phyloP scores from a whole-genome alignment of 2,113 vertebrate genomes.

The Eulemur rufifrons region DNA sequence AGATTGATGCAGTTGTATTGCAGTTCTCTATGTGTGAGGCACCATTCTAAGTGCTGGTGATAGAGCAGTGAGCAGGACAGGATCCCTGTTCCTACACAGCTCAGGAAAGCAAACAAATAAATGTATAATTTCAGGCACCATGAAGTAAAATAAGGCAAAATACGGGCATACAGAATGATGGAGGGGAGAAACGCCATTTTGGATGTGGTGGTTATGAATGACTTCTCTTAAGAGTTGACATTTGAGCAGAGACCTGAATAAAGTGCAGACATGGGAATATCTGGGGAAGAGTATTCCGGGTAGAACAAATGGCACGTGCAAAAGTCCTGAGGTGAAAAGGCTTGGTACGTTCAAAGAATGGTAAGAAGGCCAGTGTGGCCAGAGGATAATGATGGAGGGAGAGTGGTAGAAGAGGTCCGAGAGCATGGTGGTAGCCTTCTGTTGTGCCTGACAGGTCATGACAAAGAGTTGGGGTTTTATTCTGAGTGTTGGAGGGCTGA shows the following conservation, averaged over 20 bases:
- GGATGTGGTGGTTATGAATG: not conserved
- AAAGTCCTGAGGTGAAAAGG: not conserved
- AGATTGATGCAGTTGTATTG: not conserved
- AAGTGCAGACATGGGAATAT: not conserved
- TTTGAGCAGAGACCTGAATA: not conserved
- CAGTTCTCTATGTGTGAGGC: not conserved
- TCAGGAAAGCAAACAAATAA: not conserved
- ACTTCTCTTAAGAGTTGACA: not conserved
- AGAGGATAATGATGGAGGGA: not conserved
- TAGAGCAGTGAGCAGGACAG: not conserved
- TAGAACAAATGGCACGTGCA: not conserved
- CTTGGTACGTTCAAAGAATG: not conserved
- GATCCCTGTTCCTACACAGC: not conserved
- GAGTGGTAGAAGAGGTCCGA: not conserved
- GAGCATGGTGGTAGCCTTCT: not conserved
- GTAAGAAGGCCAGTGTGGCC: not conserved
- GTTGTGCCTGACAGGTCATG: not conserved
- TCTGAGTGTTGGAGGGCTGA: not conserved
- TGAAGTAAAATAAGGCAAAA: not conserved
- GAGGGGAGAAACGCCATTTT: not conserved
- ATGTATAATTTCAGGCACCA: not conserved
- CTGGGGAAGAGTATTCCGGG: not conserved
- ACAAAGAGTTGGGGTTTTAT: not conserved
- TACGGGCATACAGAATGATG: not conserved
- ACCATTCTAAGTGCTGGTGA: conserved; percentile 4